These are phyloP conservation scores for Ia io DNA, from an alignment of 2,113 vertebrate species.

Conservation along the genomic window DNA sequence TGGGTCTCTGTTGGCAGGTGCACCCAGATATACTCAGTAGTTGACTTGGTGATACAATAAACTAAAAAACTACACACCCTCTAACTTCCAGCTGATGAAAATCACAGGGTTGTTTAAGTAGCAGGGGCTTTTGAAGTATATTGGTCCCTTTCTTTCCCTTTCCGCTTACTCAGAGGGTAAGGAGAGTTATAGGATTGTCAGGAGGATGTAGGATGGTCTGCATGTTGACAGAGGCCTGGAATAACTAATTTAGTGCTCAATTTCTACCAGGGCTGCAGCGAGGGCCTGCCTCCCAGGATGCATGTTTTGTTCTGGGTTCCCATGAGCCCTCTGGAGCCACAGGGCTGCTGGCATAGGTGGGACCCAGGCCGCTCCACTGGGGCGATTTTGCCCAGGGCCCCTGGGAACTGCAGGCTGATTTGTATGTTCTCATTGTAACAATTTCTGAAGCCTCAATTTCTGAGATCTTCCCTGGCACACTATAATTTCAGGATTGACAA, in stretches of 20 bases:
- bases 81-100: neutral
- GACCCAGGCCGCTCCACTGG: neutral
- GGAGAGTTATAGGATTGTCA: neutral
- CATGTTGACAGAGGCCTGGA: neutral
- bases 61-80: neutral
- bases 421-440: constrained; percentile 63
- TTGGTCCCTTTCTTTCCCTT: neutral
- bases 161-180: neutral
- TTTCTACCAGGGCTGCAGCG: neutral
- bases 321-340: neutral
- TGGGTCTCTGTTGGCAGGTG: neutral
- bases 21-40: neutral
- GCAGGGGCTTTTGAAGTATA: neutral
- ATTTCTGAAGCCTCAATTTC: constrained; percentile 74
- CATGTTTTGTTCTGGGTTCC: neutral
- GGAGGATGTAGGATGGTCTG: neutral
- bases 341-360: neutral
- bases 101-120: constrained; percentile 26
- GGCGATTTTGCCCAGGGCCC: neutral
- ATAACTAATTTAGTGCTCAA: neutral
- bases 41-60: neutral
- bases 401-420: constrained; percentile 65
- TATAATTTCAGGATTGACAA: constrained; percentile 83
- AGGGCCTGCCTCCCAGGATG: neutral
- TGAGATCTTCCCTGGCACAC: constrained; percentile 63